A percentile compares a stretch with the other conserved stretches of the same genome.
Conservation (phyloP, 1,140 invertebrate species). For the Whitmania pigra region DNA sequence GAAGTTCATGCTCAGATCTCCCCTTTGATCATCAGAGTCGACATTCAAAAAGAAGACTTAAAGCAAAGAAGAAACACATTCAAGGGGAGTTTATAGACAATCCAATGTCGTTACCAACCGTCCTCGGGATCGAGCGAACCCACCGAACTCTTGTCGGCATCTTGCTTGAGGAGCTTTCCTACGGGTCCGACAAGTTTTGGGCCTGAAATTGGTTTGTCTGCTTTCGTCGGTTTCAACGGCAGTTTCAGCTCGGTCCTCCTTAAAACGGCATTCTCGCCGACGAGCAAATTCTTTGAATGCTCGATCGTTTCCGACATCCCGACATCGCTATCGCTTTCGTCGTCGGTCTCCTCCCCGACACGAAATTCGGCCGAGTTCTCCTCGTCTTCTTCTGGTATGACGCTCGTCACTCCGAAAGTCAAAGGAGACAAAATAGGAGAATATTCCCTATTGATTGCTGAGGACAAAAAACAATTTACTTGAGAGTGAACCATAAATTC, state of each 20-base stretch:
- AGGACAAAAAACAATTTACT: background rate
- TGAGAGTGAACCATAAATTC: background rate
- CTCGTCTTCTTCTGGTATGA: constrained; percentile 3
- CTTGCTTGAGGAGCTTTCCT: background rate
- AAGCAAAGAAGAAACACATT: background rate
- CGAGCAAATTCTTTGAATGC: background rate
- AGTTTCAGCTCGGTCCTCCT: background rate
- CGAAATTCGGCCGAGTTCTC: background rate
- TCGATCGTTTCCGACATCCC: background rate
- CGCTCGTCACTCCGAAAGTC: background rate
- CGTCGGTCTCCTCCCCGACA: background rate
- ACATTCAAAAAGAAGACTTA: background rate
- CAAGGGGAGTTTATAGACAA: background rate
- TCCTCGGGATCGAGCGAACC: background rate
- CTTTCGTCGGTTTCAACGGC: background rate
- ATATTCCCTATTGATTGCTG: background rate
- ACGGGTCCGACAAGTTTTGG: too few relatives aligned
- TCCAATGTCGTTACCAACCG: background rate
- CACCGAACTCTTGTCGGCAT: background rate
- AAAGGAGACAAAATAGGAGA: constrained; percentile 6
- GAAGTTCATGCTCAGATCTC: too few relatives aligned
- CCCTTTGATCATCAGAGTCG: background rate
- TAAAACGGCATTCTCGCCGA: background rate
- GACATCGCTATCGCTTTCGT: background rate
- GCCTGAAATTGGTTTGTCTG: background rate